phyloP scores from a whole-genome alignment of 2,113 vertebrate genomes.

The Tychaedon coryphoeus region DNA sequence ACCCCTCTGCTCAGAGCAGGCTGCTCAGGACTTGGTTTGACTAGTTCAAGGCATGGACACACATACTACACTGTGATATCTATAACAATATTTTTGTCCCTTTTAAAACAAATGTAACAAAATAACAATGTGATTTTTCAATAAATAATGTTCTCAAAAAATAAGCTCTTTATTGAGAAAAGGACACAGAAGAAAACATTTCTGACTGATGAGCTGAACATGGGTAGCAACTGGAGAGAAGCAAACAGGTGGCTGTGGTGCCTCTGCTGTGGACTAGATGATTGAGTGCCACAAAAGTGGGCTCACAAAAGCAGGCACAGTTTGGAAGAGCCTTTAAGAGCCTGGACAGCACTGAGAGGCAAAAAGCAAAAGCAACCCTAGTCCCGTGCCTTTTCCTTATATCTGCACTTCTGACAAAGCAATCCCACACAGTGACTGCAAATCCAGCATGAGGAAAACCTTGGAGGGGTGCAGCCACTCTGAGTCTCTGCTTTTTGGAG shows the following conservation, averaged over 20 bases:
- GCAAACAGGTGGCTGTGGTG: rapidly evolving
- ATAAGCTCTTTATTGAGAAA: neutral
- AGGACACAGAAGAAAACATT: neutral
- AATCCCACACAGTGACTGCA: neutral
- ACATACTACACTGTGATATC: neutral
- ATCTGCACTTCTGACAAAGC: neutral
- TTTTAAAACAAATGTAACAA: neutral
- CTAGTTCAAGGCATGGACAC: neutral
- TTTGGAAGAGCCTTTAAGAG: neutral
- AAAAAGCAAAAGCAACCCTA: neutral
- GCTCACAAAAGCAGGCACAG: rapidly evolving
- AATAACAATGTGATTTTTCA: neutral
- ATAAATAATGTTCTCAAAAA: neutral
- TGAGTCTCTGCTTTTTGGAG: neutral
- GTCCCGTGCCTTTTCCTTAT: neutral
- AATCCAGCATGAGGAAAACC: rapidly evolving
- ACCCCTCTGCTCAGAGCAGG: neutral
- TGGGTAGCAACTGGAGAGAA: neutral
- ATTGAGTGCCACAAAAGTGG: rapidly evolving
- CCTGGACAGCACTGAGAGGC: neutral
- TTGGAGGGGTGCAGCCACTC: rapidly evolving
- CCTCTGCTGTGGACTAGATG: neutral
- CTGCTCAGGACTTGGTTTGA: neutral
- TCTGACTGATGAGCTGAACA: neutral
- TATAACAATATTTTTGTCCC: neutral